These are phyloP conservation scores for Aix galericulata DNA, from an alignment of 2,113 vertebrate genomes.

Conservation along the genomic window DNA sequence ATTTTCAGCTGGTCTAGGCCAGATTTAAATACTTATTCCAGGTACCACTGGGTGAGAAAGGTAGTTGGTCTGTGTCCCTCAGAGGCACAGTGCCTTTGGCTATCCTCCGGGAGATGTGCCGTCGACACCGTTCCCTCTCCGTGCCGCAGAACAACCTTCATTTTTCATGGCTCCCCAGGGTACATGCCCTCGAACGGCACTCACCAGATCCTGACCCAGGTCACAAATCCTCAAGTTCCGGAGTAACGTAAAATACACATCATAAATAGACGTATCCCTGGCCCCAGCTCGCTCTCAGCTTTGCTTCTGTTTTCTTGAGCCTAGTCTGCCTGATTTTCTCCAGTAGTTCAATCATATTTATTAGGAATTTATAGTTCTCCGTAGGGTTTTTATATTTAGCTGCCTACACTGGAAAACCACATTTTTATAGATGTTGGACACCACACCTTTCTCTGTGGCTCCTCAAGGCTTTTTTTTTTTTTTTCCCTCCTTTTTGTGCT, in stretches of 20 bases:
- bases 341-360: constrained; percentile 65
- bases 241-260: constrained; percentile 5
- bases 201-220: neutral
- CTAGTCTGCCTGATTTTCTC: constrained; percentile 9
- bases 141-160: neutral
- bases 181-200: neutral
- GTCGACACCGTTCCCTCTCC: neutral
- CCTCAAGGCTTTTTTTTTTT: neutral
- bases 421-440: constrained; percentile 74
- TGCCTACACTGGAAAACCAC: constrained; percentile 69
- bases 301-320: constrained; percentile 36
- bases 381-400: constrained; percentile 71
- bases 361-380: constrained; percentile 68
- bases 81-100: accelerated
- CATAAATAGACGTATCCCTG: neutral
- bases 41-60: neutral
- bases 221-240: neutral
- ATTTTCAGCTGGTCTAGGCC: neutral
- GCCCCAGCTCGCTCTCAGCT: neutral
- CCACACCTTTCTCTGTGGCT: constrained; percentile 51
- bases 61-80: accelerated
- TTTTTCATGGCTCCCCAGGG: neutral
- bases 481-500: neutral
- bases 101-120: neutral
- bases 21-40: neutral